Evolutionary conservation across 2,797 vertebrate species (phyloP).

Genomic region (Cottoperca gobio): DNA sequence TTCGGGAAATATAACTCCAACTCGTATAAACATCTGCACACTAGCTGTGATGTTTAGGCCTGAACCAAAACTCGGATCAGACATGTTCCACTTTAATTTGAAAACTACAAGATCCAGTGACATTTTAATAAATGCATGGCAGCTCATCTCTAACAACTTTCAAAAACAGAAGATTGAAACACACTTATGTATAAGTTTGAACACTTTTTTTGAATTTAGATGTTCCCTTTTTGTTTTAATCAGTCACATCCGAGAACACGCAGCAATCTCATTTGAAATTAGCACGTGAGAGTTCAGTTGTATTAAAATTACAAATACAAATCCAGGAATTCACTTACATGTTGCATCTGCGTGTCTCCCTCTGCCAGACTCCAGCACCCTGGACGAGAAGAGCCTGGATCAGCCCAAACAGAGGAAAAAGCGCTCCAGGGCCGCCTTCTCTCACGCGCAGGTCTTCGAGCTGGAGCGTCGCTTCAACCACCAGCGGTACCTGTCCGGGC

Average conservation of each 20-base stretch:
- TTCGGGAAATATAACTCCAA: not conserved
- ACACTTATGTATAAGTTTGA: too few relatives aligned
- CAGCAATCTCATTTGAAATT: not conserved
- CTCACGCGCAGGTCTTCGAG: constrained; percentile 98
- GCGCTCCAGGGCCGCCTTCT: constrained; percentile 97
- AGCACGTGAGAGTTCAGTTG: not conserved
- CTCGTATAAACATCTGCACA: not conserved
- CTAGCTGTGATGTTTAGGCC: not conserved
- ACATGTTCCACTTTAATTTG: not conserved
- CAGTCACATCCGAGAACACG: not conserved
- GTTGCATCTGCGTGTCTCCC: constrained; percentile 14
- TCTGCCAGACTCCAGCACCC: constrained; percentile 79
- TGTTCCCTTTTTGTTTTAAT: not conserved
- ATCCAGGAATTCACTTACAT: constrained; percentile 21
- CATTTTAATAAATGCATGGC: not conserved
- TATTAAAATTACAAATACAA: not conserved
- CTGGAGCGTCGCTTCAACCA: constrained; percentile 98
- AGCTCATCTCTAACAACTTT: not conserved
- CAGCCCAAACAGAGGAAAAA: constrained; percentile 96
- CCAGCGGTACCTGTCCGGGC: constrained; percentile 97
- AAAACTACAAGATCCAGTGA: not conserved
- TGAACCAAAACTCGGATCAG: not conserved
- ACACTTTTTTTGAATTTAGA: not conserved
- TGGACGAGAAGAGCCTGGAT: constrained; percentile 82
- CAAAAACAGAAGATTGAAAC: not conserved